phyloP scores from a whole-genome alignment of 1,140 invertebrate genomes.

The Pentalonia nigronervosa region DNA sequence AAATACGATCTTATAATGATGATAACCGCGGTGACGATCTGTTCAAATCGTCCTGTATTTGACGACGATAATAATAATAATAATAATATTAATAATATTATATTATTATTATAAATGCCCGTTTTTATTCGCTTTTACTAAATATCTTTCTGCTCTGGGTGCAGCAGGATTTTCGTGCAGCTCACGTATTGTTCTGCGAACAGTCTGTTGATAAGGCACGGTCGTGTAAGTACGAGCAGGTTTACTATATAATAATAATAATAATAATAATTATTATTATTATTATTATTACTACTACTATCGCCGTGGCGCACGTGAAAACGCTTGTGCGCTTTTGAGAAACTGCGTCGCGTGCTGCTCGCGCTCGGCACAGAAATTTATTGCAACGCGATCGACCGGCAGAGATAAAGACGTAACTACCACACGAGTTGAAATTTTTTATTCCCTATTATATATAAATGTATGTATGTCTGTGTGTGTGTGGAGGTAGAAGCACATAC shows the following conservation, averaged over 20 bases:
- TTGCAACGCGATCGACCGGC: slow-evolving; percentile 39
- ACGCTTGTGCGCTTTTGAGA: slow-evolving; percentile 42
- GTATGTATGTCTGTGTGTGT: not conserved
- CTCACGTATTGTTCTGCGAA: not conserved
- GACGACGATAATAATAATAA: too few relatives aligned
- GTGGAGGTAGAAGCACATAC: not conserved
- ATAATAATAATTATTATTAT: too few relatives aligned
- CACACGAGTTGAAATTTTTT: not conserved
- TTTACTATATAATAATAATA: not conserved
- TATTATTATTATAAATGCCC: not conserved
- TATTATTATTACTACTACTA: slow-evolving; percentile 1
- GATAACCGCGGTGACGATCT: not conserved
- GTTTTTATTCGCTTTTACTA: not conserved
- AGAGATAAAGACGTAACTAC: slow-evolving; percentile 51
- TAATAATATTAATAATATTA: too few relatives aligned
- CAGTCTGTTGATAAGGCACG: not conserved
- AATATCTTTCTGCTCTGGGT: not conserved
- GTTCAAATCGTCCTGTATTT: not conserved
- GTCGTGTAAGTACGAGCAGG: not conserved
- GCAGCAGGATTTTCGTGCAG: not conserved
- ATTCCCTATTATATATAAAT: too few relatives aligned
- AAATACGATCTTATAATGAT: not conserved
- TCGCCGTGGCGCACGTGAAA: slow-evolving; percentile 15
- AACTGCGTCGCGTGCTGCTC: slow-evolving; percentile 41
- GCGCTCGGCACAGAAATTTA: slow-evolving; percentile 46